phyloP scores from a whole-genome alignment of 2,113 vertebrate species.

The Atractosteus spatula region DNA sequence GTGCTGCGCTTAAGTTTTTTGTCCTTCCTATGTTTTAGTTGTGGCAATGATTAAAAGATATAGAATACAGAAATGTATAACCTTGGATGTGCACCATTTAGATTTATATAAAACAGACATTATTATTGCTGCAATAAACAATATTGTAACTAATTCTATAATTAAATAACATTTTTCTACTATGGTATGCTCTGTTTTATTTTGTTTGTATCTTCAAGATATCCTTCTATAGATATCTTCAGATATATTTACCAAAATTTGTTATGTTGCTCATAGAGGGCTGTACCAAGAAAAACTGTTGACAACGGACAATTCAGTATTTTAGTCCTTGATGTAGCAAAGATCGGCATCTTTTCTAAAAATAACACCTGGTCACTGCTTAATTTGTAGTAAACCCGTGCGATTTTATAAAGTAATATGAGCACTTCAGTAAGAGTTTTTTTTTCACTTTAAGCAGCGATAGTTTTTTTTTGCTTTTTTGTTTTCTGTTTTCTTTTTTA shows the following conservation, averaged over 20 bases:
- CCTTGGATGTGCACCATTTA: no score
- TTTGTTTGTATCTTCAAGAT: not conserved
- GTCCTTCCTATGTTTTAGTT: no score
- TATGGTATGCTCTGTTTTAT: not conserved
- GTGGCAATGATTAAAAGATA: no score
- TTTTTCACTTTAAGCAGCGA: not conserved
- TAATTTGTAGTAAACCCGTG: not conserved
- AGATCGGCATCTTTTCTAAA: slow-evolving; percentile 11
- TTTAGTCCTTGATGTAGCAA: slow-evolving; percentile 5
- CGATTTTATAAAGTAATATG: slow-evolving; percentile 18
- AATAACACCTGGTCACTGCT: slow-evolving; percentile 6
- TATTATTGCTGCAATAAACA: no score
- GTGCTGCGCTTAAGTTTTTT: no score
- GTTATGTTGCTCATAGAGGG: not conserved
- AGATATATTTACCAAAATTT: not conserved
- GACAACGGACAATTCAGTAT: slow-evolving; percentile 11
- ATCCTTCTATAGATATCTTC: not conserved
- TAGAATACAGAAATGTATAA: no score
- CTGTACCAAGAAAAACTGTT: not conserved
- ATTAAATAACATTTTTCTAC: no score
- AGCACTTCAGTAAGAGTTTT: slow-evolving; percentile 7
- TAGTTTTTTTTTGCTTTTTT: not conserved
- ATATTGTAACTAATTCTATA: no score
- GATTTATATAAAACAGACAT: no score
- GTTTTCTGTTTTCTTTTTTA: not conserved